phyloP scores from a whole-genome alignment of 2,797 vertebrate genomes.

The Lacerta viridis region DNA sequence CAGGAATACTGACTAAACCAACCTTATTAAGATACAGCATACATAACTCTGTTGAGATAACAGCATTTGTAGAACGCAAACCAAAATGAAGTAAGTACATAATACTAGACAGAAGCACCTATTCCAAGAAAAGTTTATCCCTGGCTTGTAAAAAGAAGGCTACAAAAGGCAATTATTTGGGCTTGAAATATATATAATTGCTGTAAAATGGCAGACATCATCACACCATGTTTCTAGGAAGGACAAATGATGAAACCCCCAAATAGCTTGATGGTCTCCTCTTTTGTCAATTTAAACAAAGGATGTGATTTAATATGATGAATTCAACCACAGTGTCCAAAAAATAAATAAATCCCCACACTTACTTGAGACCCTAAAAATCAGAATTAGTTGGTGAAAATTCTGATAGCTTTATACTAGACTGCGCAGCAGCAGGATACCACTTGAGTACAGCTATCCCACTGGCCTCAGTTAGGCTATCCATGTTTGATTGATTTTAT shows the following conservation, averaged over 20 bases:
- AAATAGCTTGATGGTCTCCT: not conserved
- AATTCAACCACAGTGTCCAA: not conserved
- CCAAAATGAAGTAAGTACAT: not conserved
- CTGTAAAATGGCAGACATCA: not conserved
- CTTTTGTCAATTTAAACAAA: constrained; percentile 4
- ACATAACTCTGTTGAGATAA: not conserved
- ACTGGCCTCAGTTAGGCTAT: constrained; percentile 15
- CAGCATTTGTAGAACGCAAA: not conserved
- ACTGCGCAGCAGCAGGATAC: not conserved
- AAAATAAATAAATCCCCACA: not conserved
- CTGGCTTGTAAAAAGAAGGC: not conserved
- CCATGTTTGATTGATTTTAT: constrained; percentile 48
- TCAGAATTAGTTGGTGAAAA: not conserved
- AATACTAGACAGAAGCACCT: not conserved
- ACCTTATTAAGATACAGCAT: not conserved
- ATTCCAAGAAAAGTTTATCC: not conserved
- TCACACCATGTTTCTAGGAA: not conserved
- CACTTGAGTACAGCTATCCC: not conserved
- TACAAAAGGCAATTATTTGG: not conserved
- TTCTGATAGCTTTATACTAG: not conserved
- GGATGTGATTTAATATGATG: not conserved
- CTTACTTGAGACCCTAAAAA: not conserved
- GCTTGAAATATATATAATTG: constrained; percentile 4
- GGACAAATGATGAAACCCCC: not conserved
- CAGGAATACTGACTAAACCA: not conserved